Evolutionary conservation across 23 tunicate species (phyloP).

Genomic region (Styela clava): DNA sequence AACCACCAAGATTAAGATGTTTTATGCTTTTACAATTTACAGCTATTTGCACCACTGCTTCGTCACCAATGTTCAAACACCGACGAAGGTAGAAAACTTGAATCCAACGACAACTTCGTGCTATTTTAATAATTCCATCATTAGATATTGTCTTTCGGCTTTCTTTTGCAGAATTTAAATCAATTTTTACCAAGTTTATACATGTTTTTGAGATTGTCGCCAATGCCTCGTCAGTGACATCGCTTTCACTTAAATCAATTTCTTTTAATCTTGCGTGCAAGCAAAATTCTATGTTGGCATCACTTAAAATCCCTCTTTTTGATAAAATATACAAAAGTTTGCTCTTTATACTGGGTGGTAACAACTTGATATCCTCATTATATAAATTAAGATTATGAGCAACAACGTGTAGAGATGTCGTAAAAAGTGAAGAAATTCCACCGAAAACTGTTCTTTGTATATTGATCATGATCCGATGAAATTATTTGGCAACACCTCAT

Average conservation of each 20-base stretch:
- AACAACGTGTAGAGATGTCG: conserved; percentile 38
- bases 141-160: conserved; percentile 29
- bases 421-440: conserved; percentile 45
- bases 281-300: conserved; percentile 26
- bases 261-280: conserved; percentile 24
- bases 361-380: not conserved
- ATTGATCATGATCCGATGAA: not conserved
- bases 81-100: conserved; percentile 52
- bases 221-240: conserved; percentile 35
- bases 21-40: conserved; percentile 36
- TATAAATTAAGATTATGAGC: conserved; percentile 20
- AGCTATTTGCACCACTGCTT: conserved; percentile 37
- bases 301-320: conserved; percentile 60
- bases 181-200: conserved; percentile 44
- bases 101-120: conserved; percentile 41
- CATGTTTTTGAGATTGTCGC: conserved; percentile 32
- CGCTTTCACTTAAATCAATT: conserved; percentile 59
- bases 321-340: conserved; percentile 38
- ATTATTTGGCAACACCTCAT: too few species aligned
- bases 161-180: conserved; percentile 63
- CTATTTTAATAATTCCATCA: conserved; percentile 37
- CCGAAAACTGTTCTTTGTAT: conserved; percentile 12
- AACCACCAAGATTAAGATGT: conserved; percentile 63
- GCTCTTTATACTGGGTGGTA: conserved; percentile 57
- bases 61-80: conserved; percentile 39